These are phyloP conservation scores for Meleagris gallopavo DNA, from an alignment of 2,113 vertebrate species.

Conservation along the genomic window DNA sequence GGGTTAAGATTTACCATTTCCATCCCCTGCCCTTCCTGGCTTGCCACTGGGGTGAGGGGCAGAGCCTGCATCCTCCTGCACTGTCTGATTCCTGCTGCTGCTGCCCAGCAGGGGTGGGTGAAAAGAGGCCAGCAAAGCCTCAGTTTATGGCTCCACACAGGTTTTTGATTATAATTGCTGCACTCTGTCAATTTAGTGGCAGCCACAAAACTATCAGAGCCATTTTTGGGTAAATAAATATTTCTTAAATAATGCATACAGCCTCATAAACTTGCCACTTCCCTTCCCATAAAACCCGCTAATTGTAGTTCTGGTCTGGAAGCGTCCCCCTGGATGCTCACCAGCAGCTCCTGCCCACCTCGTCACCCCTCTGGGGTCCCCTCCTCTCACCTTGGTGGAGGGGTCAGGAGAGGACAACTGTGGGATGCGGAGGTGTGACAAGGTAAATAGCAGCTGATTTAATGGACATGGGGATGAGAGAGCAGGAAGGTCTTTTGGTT, in stretches of 20 bases:
- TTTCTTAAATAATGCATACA: background rate
- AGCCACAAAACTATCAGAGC: conserved; percentile 39
- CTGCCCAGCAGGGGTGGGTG: background rate
- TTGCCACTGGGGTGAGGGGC: background rate
- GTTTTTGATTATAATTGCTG: conserved; percentile 44
- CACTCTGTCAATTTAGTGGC: conserved; percentile 51
- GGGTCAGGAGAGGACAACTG: rapidly evolving
- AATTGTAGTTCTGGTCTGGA: background rate
- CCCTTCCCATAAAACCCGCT: background rate
- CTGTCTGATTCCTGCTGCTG: background rate
- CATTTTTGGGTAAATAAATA: conserved; percentile 63
- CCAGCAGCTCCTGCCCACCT: background rate
- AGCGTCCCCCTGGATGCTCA: background rate
- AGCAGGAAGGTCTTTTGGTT: background rate
- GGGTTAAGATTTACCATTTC: background rate
- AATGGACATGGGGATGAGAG: rapidly evolving
- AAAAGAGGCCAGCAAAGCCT: rapidly evolving
- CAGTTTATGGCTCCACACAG: background rate
- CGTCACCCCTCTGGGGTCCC: background rate
- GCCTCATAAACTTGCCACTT: conserved; percentile 4
- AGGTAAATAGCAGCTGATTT: background rate
- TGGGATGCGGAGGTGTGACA: background rate
- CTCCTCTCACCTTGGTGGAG: background rate
- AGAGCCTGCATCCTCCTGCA: background rate
- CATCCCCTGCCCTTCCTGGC: background rate